A percentile compares a stretch with the other conserved stretches of the same genome.
These are phyloP conservation scores for Alauda arvensis DNA, from an alignment of 2,797 vertebrate species.

Conservation along the genomic window DNA sequence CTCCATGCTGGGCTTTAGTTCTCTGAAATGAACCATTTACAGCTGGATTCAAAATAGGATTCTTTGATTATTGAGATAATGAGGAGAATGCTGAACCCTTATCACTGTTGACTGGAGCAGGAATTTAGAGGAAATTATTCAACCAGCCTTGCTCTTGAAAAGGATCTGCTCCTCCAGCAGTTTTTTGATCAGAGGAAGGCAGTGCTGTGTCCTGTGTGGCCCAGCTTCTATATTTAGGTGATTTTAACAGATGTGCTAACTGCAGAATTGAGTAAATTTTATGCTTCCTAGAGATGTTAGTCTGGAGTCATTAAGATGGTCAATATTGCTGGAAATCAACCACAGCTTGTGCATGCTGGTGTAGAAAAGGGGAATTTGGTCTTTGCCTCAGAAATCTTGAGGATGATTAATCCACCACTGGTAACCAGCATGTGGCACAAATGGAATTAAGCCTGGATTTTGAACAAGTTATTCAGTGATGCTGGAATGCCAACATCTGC, in stretches of 20 bases:
- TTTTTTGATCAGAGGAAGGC: neutral
- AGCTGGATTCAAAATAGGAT: neutral
- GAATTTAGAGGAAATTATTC: neutral
- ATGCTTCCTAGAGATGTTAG: neutral
- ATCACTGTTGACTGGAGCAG: neutral
- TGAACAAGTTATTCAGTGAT: neutral
- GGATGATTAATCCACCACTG: neutral
- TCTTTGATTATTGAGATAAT: neutral
- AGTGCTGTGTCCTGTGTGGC: neutral
- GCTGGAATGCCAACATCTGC: slow-evolving; percentile 11
- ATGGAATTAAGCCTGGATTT: neutral
- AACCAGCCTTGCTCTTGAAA: neutral
- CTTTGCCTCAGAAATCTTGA: neutral
- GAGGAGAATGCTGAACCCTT: neutral
- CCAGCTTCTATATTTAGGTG: neutral
- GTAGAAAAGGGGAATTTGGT: neutral
- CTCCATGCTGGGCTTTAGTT: neutral
- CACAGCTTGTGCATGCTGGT: neutral
- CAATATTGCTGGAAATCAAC: neutral
- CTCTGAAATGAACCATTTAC: neutral
- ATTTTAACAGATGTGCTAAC: neutral
- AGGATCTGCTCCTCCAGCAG: neutral
- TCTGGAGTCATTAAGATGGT: neutral
- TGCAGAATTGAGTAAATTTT: neutral
- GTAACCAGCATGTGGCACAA: neutral